Evolutionary conservation across 2,113 vertebrate species (phyloP).

Genomic region (Oxygymnocypris stewartii): DNA sequence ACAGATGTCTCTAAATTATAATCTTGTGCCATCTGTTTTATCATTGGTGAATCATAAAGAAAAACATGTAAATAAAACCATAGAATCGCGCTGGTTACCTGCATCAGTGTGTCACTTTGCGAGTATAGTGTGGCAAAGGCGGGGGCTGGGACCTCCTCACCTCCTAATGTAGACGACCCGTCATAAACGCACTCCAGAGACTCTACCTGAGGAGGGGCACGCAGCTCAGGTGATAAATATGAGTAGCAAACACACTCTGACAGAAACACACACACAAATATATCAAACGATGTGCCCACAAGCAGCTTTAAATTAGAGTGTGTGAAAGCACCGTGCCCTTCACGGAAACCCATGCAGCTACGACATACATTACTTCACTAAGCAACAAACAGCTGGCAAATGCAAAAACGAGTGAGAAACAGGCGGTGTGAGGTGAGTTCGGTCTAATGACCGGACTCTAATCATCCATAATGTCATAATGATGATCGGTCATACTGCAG

Average conservation of each 20-base stretch:
- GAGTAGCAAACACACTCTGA: slow-evolving; percentile 3
- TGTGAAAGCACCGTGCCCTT: slow-evolving; percentile 1
- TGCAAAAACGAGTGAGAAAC: background rate
- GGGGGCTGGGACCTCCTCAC: slow-evolving; percentile 56
- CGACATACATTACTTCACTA: background rate
- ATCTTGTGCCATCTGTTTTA: background rate
- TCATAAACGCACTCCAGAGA: slow-evolving; percentile 63
- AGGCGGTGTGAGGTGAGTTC: background rate
- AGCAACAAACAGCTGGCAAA: slow-evolving; percentile 17
- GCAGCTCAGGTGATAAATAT: slow-evolving; percentile 39
- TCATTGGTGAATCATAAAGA: background rate
- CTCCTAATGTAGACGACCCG: slow-evolving; percentile 52
- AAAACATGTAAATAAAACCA: background rate
- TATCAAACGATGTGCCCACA: slow-evolving; percentile 20
- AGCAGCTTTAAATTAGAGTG: background rate
- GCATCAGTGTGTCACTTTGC: slow-evolving; percentile 52
- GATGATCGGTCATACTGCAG: slow-evolving; percentile 5
- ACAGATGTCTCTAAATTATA: background rate
- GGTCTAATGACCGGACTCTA: background rate
- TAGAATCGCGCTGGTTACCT: slow-evolving; percentile 55
- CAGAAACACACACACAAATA: background rate
- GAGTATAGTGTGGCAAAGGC: slow-evolving; percentile 58
- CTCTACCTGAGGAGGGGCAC: slow-evolving; percentile 61
- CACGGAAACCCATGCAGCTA: slow-evolving; percentile 17
- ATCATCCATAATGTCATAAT: slow-evolving; percentile 16